These are phyloP conservation scores for Dryobotodes eremita DNA, from an alignment of 2,888 invertebrate species.

Conservation along the genomic window DNA sequence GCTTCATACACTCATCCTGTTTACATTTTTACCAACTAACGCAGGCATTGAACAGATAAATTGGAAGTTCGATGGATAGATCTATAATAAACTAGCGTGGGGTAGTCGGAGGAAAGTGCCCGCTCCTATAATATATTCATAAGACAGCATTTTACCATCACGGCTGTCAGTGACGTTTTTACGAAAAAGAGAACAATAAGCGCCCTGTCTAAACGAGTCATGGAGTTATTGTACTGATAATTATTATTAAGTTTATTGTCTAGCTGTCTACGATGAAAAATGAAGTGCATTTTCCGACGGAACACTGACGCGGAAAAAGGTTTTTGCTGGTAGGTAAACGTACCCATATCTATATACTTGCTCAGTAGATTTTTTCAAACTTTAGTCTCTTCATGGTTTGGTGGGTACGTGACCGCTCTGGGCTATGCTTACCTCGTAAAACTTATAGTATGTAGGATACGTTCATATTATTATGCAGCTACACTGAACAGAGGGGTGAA, in stretches of 20 bases:
- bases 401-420: conserved; percentile 41
- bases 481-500: conserved; percentile 40
- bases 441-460: conserved; percentile 45
- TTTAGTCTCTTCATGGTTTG: conserved; percentile 39
- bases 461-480: conserved; percentile 51
- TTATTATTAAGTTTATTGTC: conserved; percentile 41
- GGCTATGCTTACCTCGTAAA: conserved; percentile 53
- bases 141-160: conserved; percentile 66
- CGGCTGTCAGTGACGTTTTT: conserved; percentile 56
- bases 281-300: conserved; percentile 8
- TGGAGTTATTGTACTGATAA: conserved; percentile 53
- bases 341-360: not conserved
- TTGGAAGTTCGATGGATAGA: conserved; percentile 34
- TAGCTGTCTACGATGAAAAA: conserved; percentile 11
- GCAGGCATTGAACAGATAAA: conserved; percentile 36
- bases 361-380: conserved; percentile 34
- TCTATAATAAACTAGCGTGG: conserved; percentile 51
- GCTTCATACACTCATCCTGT: conserved; percentile 47
- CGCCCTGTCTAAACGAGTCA: conserved; percentile 33
- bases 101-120: conserved; percentile 40
- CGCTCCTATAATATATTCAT: conserved; percentile 60
- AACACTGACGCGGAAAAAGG: conserved; percentile 11
- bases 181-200: conserved; percentile 55
- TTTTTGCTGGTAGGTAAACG: conserved; percentile 34
- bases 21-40: conserved; percentile 43